phyloP scores from a whole-genome alignment of 2,888 invertebrate species.

The Eilema sororculum region DNA sequence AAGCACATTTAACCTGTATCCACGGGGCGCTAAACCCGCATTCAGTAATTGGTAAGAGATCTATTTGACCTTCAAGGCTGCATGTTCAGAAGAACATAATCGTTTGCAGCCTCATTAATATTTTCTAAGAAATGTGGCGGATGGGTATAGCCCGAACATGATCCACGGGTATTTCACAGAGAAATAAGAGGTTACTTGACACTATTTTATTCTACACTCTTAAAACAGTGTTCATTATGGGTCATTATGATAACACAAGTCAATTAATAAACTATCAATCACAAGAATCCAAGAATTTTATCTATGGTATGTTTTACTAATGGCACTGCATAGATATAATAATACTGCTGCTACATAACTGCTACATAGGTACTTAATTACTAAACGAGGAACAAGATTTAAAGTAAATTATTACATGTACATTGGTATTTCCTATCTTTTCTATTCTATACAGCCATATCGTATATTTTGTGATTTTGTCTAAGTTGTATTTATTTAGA shows the following conservation, averaged over 20 bases:
- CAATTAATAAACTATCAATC: not conserved
- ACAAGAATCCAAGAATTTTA: not conserved
- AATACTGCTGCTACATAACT: too few relatives aligned
- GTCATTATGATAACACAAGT: not conserved
- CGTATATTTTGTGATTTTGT: too few relatives aligned
- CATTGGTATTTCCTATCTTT: too few relatives aligned
- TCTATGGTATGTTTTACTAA: not conserved
- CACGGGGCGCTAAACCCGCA: not conserved
- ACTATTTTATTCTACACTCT: not conserved
- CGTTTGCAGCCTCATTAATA: constrained; percentile 70
- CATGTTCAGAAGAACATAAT: constrained; percentile 68
- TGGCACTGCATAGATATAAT: not conserved
- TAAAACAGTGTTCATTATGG: not conserved
- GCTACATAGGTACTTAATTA: not conserved
- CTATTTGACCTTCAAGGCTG: constrained; percentile 75
- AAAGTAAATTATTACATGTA: too few relatives aligned
- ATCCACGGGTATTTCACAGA: constrained; percentile 64
- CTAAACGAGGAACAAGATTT: not conserved
- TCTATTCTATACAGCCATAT: too few relatives aligned
- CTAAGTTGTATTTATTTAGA: not conserved
- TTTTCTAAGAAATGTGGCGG: constrained; percentile 78
- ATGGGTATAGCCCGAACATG: constrained; percentile 73
- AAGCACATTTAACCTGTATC: not conserved
- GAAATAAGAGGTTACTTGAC: constrained; percentile 6
- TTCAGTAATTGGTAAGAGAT: not conserved